Percentiles rank a stretch among this genome's conserved stretches.
Conservation (phyloP, 2,113 vertebrate species). For the Oophaga pumilio region DNA sequence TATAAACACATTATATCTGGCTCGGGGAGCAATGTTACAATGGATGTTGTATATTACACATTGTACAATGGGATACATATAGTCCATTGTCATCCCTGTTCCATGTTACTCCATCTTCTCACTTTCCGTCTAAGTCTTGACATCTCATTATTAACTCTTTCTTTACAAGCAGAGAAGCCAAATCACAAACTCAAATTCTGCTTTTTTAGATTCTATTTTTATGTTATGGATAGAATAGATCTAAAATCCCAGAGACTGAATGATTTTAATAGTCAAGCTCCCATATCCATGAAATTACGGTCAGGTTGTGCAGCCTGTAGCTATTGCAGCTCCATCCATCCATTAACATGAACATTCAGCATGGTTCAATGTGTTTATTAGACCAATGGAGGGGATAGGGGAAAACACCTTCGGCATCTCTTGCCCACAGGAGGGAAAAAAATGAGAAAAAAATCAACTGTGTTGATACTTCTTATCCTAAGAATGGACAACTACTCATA, state of each 20-base stretch:
- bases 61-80: slow-evolving; percentile 10
- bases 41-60: slow-evolving; percentile 20
- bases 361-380: not conserved
- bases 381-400: too few species aligned
- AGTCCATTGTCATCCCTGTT: slow-evolving; percentile 8
- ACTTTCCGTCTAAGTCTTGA: not conserved
- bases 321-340: not conserved
- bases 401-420: too few species aligned
- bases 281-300: not conserved
- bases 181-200: not conserved
- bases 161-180: not conserved
- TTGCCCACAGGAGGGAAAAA: too few species aligned
- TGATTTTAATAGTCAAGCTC: not conserved
- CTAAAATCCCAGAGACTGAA: not conserved
- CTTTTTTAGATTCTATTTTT: too few species aligned
- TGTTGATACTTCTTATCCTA: too few species aligned
- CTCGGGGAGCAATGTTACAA: slow-evolving; percentile 10
- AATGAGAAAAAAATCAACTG: too few species aligned
- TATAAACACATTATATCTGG: slow-evolving; percentile 29
- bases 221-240: not conserved
- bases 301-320: not conserved
- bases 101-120: not conserved
- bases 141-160: not conserved
- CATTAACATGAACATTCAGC: not conserved
- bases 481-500: too few species aligned